Percentiles rank a stretch among this genome's conserved stretches.
Evolutionary conservation across 2,797 vertebrate species (phyloP).

Genomic region (Danio jaintianensis): DNA sequence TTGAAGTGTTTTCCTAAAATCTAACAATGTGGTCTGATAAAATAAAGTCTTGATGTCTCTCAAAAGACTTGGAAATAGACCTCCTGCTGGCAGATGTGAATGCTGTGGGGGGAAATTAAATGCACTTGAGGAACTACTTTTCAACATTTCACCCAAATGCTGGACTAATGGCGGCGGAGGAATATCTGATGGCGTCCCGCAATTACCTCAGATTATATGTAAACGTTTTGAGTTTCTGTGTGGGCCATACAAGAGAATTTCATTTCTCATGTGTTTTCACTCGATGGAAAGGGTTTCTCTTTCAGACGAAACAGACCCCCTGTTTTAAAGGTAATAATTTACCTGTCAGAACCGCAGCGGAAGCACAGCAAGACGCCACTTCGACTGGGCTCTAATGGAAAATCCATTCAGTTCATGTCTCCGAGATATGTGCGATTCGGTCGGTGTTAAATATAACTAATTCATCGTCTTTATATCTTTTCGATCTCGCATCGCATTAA

Average conservation of each 20-base stretch:
- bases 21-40: slow-evolving; percentile 52
- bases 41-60: slow-evolving; percentile 50
- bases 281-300: slow-evolving; percentile 75
- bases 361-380: slow-evolving; percentile 71
- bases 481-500: slow-evolving; percentile 1
- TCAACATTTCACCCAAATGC: slow-evolving; percentile 47
- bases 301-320: slow-evolving; percentile 70
- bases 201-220: slow-evolving; percentile 64
- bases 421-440: neutral
- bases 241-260: slow-evolving; percentile 75
- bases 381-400: slow-evolving; percentile 76
- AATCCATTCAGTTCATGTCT: slow-evolving; percentile 52
- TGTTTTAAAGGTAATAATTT: slow-evolving; percentile 81
- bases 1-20: slow-evolving; percentile 53
- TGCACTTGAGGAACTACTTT: slow-evolving; percentile 44
- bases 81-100: slow-evolving; percentile 46
- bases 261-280: slow-evolving; percentile 66
- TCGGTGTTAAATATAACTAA: slow-evolving; percentile 39
- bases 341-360: slow-evolving; percentile 78
- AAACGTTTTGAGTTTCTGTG: slow-evolving; percentile 71
- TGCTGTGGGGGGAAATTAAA: slow-evolving; percentile 46
- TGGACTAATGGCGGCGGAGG: slow-evolving; percentile 44
- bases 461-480: slow-evolving; percentile 47
- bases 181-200: slow-evolving; percentile 43
- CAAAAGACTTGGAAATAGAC: slow-evolving; percentile 45